These are phyloP conservation scores for Chaenogobius annularis DNA, from an alignment of 2,113 vertebrate species.

Conservation along the genomic window DNA sequence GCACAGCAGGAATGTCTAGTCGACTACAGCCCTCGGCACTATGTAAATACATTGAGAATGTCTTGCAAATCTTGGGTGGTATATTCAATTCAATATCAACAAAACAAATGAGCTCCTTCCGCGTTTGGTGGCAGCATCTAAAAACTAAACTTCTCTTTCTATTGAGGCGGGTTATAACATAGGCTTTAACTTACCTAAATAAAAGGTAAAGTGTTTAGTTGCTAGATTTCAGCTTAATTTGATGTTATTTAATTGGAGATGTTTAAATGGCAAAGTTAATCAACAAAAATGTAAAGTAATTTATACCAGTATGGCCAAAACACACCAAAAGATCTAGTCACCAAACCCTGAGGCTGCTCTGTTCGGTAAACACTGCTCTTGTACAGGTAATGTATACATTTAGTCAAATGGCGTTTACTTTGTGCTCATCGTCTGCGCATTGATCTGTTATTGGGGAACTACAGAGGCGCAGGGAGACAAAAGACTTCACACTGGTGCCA, in stretches of 20 bases:
- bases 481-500: constrained; percentile 12
- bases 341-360: neutral
- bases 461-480: constrained; percentile 17
- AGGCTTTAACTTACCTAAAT: too few species aligned
- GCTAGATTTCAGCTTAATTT: too few species aligned
- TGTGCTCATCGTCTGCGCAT: constrained; percentile 5
- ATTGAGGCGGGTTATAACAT: too few species aligned
- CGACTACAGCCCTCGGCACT: too few species aligned
- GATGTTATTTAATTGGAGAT: neutral
- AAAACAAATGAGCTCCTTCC: too few species aligned
- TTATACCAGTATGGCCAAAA: neutral
- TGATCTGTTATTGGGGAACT: constrained; percentile 16
- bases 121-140: neutral
- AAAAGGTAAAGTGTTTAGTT: too few species aligned
- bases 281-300: neutral
- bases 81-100: too few species aligned
- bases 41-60: too few species aligned
- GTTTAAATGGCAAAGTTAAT: neutral
- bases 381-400: neutral
- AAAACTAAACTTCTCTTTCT: neutral
- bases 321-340: neutral
- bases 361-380: neutral
- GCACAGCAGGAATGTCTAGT: too few species aligned
- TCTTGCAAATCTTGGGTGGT: too few species aligned
- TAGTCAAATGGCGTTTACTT: constrained; percentile 3